Conservation (phyloP, 2,888 invertebrate genomes). For the Cyclophora albipunctata region DNA sequence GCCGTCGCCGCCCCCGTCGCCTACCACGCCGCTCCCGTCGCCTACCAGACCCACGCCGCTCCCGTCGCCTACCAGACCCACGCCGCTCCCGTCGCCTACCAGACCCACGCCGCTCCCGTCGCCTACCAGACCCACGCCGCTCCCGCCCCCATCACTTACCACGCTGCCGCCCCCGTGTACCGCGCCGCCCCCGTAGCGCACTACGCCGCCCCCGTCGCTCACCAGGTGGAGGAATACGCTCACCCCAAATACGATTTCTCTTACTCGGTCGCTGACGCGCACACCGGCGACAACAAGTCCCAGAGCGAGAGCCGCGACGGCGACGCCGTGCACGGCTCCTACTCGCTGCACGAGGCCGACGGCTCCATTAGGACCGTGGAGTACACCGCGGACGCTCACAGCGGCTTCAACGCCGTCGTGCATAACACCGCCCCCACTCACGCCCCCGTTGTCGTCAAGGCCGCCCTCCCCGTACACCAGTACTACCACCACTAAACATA, state of each 20-base stretch:
- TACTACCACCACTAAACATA: slow-evolving; percentile 34
- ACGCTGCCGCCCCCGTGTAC: slow-evolving; percentile 21
- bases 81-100: slow-evolving; percentile 19
- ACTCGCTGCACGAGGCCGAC: slow-evolving; percentile 73
- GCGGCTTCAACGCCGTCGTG: slow-evolving; percentile 61
- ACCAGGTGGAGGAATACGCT: slow-evolving; percentile 33
- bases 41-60: slow-evolving; percentile 18
- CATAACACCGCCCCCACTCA: slow-evolving; percentile 47
- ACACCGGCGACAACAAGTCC: slow-evolving; percentile 75
- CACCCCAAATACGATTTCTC: slow-evolving; percentile 68
- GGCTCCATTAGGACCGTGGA: slow-evolving; percentile 73
- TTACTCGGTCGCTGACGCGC: slow-evolving; percentile 73
- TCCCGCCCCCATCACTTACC: slow-evolving; percentile 12
- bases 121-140: slow-evolving; percentile 19
- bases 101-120: slow-evolving; percentile 22
- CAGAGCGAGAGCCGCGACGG: slow-evolving; percentile 72
- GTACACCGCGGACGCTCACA: slow-evolving; percentile 72
- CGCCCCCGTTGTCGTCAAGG: slow-evolving; percentile 41
- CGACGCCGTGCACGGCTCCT: slow-evolving; percentile 71
- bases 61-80: slow-evolving; percentile 20
- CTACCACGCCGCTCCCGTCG: slow-evolving; percentile 28
- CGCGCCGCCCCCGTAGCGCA: no score
- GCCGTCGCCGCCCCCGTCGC: slow-evolving; percentile 32
- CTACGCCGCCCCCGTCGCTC: slow-evolving; percentile 19
- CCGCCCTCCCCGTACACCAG: slow-evolving; percentile 23